phyloP scores from a whole-genome alignment of 2,113 vertebrate genomes.

The Megaleporinus macrocephalus region DNA sequence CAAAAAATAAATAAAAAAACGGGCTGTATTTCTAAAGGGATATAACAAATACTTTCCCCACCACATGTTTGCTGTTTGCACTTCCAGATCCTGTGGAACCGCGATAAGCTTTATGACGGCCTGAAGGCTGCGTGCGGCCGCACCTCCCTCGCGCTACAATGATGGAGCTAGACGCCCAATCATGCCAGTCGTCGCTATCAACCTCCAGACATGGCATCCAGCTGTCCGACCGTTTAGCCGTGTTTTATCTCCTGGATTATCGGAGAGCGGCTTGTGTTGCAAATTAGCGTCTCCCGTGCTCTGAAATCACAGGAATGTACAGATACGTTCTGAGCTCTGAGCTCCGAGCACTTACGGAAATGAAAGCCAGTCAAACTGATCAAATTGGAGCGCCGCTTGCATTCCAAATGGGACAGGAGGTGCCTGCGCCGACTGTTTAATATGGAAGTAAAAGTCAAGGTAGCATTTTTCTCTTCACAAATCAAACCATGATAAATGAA shows the following conservation, averaged over 20 bases:
- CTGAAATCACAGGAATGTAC: background rate
- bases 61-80: constrained; percentile 23
- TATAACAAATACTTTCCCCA: constrained; percentile 6
- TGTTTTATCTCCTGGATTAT: constrained; percentile 24
- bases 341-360: constrained; percentile 18
- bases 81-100: constrained; percentile 29
- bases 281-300: background rate
- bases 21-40: background rate
- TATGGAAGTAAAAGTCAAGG: constrained; percentile 1
- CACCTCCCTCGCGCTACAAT: background rate
- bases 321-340: background rate
- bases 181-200: constrained; percentile 10
- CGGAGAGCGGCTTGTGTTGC: background rate
- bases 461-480: constrained; percentile 15
- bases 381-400: constrained; percentile 5
- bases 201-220: background rate
- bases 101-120: constrained; percentile 34
- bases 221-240: background rate
- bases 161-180: background rate
- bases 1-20: background rate
- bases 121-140: background rate
- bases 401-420: background rate
- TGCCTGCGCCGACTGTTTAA: background rate
- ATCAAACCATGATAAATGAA: constrained; percentile 10
- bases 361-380: constrained; percentile 14